These are phyloP conservation scores for Spatulosminthurus flaviceps DNA, from an alignment of 2,888 invertebrate species.

Conservation along the genomic window DNA sequence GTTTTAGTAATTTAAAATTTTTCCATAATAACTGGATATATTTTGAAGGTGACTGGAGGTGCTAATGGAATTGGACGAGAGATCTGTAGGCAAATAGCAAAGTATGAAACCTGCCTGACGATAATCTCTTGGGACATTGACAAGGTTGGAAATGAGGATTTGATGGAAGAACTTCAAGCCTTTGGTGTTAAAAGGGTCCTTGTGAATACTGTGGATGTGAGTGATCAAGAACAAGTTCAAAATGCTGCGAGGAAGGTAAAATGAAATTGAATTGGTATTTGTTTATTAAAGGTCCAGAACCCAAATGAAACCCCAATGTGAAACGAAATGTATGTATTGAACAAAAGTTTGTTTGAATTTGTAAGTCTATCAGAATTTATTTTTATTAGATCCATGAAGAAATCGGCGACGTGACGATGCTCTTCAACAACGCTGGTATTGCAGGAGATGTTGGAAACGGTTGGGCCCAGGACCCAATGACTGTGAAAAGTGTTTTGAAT, in stretches of 20 bases:
- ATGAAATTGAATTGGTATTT: too few species aligned
- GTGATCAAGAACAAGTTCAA: conserved; percentile 15
- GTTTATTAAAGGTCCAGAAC: too few species aligned
- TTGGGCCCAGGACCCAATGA: conserved; percentile 15
- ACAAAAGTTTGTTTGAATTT: background rate
- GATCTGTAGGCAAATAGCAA: conserved; percentile 31
- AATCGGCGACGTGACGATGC: conserved; percentile 35
- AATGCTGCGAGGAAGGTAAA: background rate
- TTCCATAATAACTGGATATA: background rate
- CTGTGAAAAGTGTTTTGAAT: conserved; percentile 20
- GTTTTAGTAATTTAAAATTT: too few species aligned
- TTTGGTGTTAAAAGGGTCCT: background rate
- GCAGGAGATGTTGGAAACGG: conserved; percentile 7
- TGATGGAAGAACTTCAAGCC: background rate
- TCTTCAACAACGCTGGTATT: conserved; percentile 40
- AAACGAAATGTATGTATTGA: background rate
- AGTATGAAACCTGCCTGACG: background rate
- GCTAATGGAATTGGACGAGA: conserved; percentile 39
- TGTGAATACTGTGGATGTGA: conserved; percentile 7
- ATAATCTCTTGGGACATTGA: conserved; percentile 36
- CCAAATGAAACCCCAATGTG: too few species aligned
- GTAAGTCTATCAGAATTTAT: background rate
- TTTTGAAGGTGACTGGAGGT: conserved; percentile 34
- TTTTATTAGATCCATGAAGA: conserved; percentile 16
- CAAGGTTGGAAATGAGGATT: background rate